A percentile compares a stretch with the other conserved stretches of the same genome.
Evolutionary conservation across 2,888 invertebrate genomes (phyloP).

Genomic region (Trichacis sp.): DNA sequence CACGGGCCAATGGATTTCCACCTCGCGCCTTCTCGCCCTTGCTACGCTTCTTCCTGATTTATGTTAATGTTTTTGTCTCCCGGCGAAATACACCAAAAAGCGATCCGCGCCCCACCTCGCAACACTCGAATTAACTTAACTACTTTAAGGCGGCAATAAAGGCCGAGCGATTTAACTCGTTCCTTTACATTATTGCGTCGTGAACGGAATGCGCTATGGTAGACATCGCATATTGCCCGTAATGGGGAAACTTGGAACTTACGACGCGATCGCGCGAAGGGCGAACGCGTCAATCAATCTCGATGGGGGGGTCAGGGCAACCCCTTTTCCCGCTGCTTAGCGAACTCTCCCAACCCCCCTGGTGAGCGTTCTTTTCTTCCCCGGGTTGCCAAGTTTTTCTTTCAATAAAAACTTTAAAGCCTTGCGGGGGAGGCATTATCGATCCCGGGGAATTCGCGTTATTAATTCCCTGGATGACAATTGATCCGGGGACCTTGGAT

Average conservation of each 20-base stretch:
- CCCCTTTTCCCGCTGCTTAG: constrained; percentile 27
- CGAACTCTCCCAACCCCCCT: constrained; percentile 17
- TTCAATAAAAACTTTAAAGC: constrained; percentile 11
- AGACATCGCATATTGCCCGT: constrained; percentile 57
- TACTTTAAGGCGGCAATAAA: constrained; percentile 67
- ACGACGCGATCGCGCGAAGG: constrained; percentile 46
- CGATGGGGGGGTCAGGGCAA: constrained; percentile 36
- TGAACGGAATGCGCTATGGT: constrained; percentile 40
- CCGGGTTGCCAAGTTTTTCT: constrained; percentile 13
- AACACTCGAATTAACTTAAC: constrained; percentile 66
- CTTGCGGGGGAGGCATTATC: neutral
- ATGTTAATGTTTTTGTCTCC: constrained; percentile 69
- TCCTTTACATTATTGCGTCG: constrained; percentile 50
- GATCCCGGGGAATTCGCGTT: neutral
- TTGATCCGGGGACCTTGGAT: neutral
- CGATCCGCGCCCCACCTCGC: constrained; percentile 56
- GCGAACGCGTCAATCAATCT: constrained; percentile 60
- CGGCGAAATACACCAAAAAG: constrained; percentile 66
- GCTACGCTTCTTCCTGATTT: constrained; percentile 62
- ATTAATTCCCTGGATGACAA: neutral
- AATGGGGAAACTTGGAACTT: constrained; percentile 64
- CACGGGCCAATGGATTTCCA: constrained; percentile 16
- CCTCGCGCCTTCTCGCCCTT: constrained; percentile 48
- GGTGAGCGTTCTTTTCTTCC: constrained; percentile 21
- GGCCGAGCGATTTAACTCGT: constrained; percentile 66